A percentile compares a stretch with the other conserved stretches of the same genome.
Evolutionary conservation across 1,140 invertebrate genomes (phyloP).

Genomic region (Ceratoteleas bidentatus): DNA sequence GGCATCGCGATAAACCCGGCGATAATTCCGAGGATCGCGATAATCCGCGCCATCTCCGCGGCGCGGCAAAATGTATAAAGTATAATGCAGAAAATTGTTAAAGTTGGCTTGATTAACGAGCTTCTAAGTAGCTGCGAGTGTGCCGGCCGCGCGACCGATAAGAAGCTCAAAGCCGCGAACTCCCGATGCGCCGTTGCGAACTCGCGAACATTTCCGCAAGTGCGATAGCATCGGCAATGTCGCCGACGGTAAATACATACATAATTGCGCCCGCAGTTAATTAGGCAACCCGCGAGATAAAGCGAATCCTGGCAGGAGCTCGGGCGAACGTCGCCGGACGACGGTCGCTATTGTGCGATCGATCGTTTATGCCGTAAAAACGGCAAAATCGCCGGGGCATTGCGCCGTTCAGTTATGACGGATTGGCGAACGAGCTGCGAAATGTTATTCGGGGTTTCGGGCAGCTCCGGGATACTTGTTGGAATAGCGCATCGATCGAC

Average conservation of each 20-base stretch:
- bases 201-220: slow-evolving; percentile 42
- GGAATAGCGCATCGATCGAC: too few relatives aligned
- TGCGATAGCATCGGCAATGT: slow-evolving; percentile 41
- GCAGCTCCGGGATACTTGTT: too few relatives aligned
- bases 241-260: slow-evolving; percentile 51
- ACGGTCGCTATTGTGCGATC: too few relatives aligned
- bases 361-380: too few relatives aligned
- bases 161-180: slow-evolving; percentile 46
- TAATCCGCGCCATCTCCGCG: slow-evolving; percentile 37
- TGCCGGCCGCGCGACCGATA: slow-evolving; percentile 32
- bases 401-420: too few relatives aligned
- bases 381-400: too few relatives aligned
- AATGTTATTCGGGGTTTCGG: too few relatives aligned
- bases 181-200: slow-evolving; percentile 23
- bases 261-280: slow-evolving; percentile 45
- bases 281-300: slow-evolving; percentile 36
- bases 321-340: too few relatives aligned
- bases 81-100: slow-evolving; percentile 63
- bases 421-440: too few relatives aligned
- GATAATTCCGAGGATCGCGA: slow-evolving; percentile 48
- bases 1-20: slow-evolving; percentile 13
- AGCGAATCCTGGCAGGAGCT: too few relatives aligned
- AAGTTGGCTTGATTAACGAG: slow-evolving; percentile 65
- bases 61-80: slow-evolving; percentile 29
- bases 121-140: slow-evolving; percentile 55